These are phyloP conservation scores for Xiphophorus hellerii DNA, from an alignment of 2,113 vertebrate genomes.

Conservation along the genomic window DNA sequence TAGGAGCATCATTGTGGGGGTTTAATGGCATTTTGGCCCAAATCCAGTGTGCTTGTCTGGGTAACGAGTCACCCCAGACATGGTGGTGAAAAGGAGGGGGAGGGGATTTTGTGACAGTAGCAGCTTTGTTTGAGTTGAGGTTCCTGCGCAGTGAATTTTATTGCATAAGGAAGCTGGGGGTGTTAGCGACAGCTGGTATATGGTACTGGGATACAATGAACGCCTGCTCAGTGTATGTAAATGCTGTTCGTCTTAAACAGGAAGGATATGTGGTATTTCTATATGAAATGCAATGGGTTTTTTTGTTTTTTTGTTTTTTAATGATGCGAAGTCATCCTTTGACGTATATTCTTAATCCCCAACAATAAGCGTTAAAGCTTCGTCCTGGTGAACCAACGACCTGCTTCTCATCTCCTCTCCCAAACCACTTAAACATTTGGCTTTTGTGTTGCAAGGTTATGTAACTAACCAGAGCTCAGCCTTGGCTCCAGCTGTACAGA, in stretches of 20 bases:
- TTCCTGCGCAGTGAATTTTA: conserved; percentile 77
- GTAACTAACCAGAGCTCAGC: conserved; percentile 43
- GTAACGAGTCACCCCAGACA: conserved; percentile 33
- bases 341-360: not conserved
- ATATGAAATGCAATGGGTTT: not conserved
- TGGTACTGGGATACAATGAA: conserved; percentile 62
- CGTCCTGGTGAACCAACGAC: conserved; percentile 52
- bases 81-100: conserved; percentile 54
- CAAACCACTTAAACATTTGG: conserved; percentile 33
- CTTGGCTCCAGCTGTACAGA: conserved; percentile 33
- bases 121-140: conserved; percentile 76
- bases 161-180: conserved; percentile 74
- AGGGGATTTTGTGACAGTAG: conserved; percentile 65
- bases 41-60: conserved; percentile 45
- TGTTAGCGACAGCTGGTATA: conserved; percentile 68
- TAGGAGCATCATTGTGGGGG: not conserved
- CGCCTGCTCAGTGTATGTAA: conserved; percentile 54
- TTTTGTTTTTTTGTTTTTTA: not conserved
- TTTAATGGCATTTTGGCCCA: conserved; percentile 33
- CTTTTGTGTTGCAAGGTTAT: conserved; percentile 53
- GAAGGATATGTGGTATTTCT: not conserved
- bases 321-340: not conserved
- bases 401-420: conserved; percentile 11
- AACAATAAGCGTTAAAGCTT: not conserved
- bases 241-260: conserved; percentile 15